These are phyloP conservation scores for Decapterus maruadsi DNA, from an alignment of 2,797 vertebrate species.

Conservation along the genomic window DNA sequence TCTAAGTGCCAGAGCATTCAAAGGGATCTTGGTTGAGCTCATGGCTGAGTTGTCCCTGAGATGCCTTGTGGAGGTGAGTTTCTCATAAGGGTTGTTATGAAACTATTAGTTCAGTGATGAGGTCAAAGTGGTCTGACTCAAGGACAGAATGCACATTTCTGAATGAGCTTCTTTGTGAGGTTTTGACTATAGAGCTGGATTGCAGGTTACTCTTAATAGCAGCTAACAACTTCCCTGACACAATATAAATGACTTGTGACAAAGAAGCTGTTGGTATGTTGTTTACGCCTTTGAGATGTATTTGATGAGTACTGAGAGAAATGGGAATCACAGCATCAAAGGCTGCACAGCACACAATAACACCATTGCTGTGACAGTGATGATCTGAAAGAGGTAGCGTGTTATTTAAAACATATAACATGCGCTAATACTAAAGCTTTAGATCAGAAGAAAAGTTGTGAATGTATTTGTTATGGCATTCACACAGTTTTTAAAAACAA, in stretches of 20 bases:
- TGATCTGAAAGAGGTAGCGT: not conserved
- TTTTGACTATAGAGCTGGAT: not conserved
- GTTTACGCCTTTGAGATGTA: not conserved
- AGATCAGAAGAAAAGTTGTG: not conserved
- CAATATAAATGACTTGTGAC: not conserved
- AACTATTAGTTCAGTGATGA: conserved; percentile 5
- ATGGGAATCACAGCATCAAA: not conserved
- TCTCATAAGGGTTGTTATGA: not conserved
- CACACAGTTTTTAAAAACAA: not conserved
- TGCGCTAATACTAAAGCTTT: not conserved
- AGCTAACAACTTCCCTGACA: not conserved
- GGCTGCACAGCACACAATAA: not conserved
- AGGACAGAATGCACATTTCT: not conserved
- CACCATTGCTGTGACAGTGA: not conserved
- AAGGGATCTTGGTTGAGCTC: not conserved
- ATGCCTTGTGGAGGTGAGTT: not conserved
- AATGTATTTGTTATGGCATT: not conserved
- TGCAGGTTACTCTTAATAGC: not conserved
- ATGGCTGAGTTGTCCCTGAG: not conserved
- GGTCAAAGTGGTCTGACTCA: conserved; percentile 6
- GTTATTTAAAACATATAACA: not conserved
- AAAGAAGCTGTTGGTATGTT: not conserved
- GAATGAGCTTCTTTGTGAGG: not conserved
- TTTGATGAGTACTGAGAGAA: not conserved
- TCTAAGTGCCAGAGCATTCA: not conserved